A percentile compares a stretch with the other conserved stretches of the same genome.
Conservation (phyloP, 1,140 invertebrate genomes). For the Cotesia chilonis region DNA sequence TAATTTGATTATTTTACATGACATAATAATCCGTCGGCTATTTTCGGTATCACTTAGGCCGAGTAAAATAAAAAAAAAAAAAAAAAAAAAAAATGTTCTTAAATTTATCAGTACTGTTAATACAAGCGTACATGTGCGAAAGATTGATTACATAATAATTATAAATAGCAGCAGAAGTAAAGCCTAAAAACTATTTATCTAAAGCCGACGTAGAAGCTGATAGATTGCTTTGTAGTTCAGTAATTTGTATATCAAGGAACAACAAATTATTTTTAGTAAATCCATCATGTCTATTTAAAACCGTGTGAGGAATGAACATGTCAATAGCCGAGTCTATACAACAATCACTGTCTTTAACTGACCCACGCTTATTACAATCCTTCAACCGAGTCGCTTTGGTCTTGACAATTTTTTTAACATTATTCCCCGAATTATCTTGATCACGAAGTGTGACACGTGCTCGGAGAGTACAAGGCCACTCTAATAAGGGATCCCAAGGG, state of each 20-base stretch:
- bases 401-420: constrained; percentile 65
- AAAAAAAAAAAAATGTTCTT: too few relatives aligned
- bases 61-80: too few relatives aligned
- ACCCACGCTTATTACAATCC: constrained; percentile 34
- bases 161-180: too few relatives aligned
- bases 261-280: constrained; percentile 73
- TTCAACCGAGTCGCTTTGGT: constrained; percentile 57
- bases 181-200: constrained; percentile 5
- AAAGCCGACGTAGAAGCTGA: constrained; percentile 44
- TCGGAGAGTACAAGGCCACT: constrained; percentile 74
- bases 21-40: too few relatives aligned
- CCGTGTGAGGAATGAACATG: constrained; percentile 77
- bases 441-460: constrained; percentile 72
- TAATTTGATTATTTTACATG: too few relatives aligned
- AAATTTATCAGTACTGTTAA: not conserved
- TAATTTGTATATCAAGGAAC: constrained; percentile 72
- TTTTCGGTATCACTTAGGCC: too few relatives aligned
- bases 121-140: not conserved
- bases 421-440: constrained; percentile 65
- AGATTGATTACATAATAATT: not conserved
- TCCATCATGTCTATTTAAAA: constrained; percentile 69
- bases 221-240: constrained; percentile 46
- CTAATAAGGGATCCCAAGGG: constrained; percentile 74
- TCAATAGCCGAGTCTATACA: constrained; percentile 71
- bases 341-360: constrained; percentile 51